These are phyloP conservation scores for Acleris holmiana DNA, from an alignment of 2,888 invertebrate species.

Conservation along the genomic window DNA sequence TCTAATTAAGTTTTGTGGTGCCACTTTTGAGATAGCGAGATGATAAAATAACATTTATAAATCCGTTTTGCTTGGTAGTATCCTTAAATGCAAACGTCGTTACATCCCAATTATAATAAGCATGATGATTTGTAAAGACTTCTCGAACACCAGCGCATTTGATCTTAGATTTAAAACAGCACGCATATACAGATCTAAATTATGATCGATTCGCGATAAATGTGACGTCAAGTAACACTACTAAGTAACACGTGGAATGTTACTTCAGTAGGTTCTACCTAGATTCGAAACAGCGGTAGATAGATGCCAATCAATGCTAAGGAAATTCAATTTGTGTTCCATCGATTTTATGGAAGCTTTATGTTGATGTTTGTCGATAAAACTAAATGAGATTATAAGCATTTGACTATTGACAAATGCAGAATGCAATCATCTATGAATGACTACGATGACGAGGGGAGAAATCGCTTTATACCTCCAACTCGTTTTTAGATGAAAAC, in stretches of 20 bases:
- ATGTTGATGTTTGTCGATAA: constrained; percentile 30
- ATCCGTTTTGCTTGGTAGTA: too few species aligned
- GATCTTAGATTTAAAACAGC: too few species aligned
- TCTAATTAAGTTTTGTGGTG: constrained; percentile 18
- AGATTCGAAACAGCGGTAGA: constrained; percentile 8
- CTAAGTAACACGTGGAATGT: background rate
- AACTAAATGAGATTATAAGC: constrained; percentile 26
- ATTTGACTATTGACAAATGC: constrained; percentile 8
- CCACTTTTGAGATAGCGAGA: constrained; percentile 1
- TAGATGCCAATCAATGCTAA: constrained; percentile 27
- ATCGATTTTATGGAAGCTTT: constrained; percentile 36
- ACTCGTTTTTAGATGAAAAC: background rate
- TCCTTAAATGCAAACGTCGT: too few species aligned
- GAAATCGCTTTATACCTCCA: background rate
- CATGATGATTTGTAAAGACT: too few species aligned
- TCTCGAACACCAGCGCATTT: too few species aligned
- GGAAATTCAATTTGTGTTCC: constrained; percentile 38
- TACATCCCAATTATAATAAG: too few species aligned
- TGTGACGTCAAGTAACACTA: too few species aligned
- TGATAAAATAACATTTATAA: constrained; percentile 1
- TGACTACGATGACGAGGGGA: background rate
- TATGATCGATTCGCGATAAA: too few species aligned
- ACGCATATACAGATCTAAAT: too few species aligned
- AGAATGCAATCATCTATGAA: background rate
- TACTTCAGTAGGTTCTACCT: background rate